Base-by-base conservation (phyloP, 2,797 vertebrate genomes). In the Columba guinea region DNA sequence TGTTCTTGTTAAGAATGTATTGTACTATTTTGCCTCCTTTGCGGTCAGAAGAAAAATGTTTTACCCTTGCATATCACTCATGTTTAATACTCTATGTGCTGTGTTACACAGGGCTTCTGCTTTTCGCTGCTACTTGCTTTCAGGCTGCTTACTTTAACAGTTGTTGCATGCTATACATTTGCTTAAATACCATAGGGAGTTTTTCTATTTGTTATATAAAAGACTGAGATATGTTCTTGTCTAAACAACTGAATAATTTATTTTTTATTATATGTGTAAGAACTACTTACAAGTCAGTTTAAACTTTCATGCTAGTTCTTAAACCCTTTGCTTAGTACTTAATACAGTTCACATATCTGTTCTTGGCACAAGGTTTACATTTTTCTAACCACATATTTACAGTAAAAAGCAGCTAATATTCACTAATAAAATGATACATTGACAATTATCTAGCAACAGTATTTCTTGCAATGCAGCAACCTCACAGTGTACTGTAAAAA, bases 1-100 rank as follows among this genome's bases (percentile, higher is more conserved):
- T 95, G 77, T 34, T 80, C 83, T 75, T 94, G 86, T 92, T 90
- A 95, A 92, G 60, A 85, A 89, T 69, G 84, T 84, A 87, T 94
- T 95, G 44, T 71, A 49, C 93, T 76, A 59, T 93, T 85, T 92
- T 86, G 51, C 63, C 67, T 93, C 85, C 77, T 92, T 74, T 93
- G 93, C 1, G 83, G 91, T 89, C 79, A 87, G 70, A 86, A 94
- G 90, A 84, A 94, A 96, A 89, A 84, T 79, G 62, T 90, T 93
- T 86, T 92, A 37, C 69, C 59, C 52, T 89, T 58, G 52, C 74
- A 28, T 69, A 92, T 92, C 52, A 39, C 46, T 94, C 24, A 4
- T 88, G 76, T 94, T 95, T 75, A 78, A 89, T 96, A 95, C 80
- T 76, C 69, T 78, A 14, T 34, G 65, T n/a, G 64, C 35, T 69